Evolutionary conservation across 1,140 invertebrate genomes (phyloP), one percentile per base, ranked within the genome.

Genomic region (Chironomus tepperi): DNA sequence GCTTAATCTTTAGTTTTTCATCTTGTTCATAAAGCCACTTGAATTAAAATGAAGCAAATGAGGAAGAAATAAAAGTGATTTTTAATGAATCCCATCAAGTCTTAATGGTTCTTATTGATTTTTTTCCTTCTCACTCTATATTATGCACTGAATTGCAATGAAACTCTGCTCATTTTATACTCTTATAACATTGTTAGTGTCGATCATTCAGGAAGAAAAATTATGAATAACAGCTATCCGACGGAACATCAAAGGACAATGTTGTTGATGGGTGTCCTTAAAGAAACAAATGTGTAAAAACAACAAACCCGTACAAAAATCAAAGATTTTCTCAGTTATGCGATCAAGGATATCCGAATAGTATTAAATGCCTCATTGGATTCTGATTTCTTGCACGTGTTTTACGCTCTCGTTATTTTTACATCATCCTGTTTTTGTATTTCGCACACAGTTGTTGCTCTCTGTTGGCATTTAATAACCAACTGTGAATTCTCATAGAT

Each of bases 381-480:
- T 70, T 70, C 19, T 18, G 16, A 70, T 70, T 70, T 70, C 65
- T 70, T 70, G 65, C 65, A 70, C 65, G 65, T 70, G 65, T 70
- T 18, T 19, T 18, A 70, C 18, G 65, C 19, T 18, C 18, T 16
- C n/a, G 19, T 18, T 18, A 70, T 70, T 70, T 16, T 34, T 34
- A 2, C 24, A 34, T 34, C 24, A 34, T 70, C 65, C 16, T 70
- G 24, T 34, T 34, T 34, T 34, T 34, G 1, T 34, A 34, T 34
- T 34, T 34, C 24, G 24, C 24, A 34, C 24, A 34, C 24, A 34
- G 24, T 34, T 34, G 24, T 34, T 34, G 24, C 24, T 34, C 24
- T 34, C 24, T 34, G 24, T 5, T 34, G 24, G 24, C 24, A 34
- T 34, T 34, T 34, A 34, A 34, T 34, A 34, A 34, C 24, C 24